Conservation (phyloP, 2,113 vertebrate genomes). For the Galbula dea region DNA sequence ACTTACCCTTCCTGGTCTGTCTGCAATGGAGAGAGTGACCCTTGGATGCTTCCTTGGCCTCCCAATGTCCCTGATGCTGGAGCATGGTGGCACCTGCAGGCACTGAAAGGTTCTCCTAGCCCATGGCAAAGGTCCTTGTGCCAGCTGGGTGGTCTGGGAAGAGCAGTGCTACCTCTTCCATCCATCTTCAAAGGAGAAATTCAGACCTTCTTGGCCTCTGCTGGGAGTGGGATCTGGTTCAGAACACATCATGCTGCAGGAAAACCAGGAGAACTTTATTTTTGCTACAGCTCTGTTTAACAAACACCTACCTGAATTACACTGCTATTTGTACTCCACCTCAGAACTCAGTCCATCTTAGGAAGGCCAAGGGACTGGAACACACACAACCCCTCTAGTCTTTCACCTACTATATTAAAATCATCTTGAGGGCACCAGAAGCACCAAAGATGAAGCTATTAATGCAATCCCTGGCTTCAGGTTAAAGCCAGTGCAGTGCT, state of each 20-base stretch:
- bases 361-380: neutral
- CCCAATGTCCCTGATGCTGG: neutral
- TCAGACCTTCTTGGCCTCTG: neutral
- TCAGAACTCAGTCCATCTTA: neutral
- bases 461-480: neutral
- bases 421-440: neutral
- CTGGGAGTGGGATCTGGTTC: neutral
- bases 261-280: neutral
- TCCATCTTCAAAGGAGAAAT: neutral
- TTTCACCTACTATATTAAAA: neutral
- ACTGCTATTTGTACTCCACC: neutral
- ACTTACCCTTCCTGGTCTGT: neutral
- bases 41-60: neutral
- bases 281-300: neutral
- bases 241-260: neutral
- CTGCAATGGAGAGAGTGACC: neutral
- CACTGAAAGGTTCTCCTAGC: neutral
- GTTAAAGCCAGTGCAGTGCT: neutral
- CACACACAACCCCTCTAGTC: neutral
- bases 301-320: neutral
- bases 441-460: neutral
- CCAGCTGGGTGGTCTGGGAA: neutral
- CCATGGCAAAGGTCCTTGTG: neutral
- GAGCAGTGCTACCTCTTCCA: neutral
- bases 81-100: accelerated